phyloP scores from a whole-genome alignment of 35 echinoderm and acorn worm species.

The Apostichopus parvimensis region DNA sequence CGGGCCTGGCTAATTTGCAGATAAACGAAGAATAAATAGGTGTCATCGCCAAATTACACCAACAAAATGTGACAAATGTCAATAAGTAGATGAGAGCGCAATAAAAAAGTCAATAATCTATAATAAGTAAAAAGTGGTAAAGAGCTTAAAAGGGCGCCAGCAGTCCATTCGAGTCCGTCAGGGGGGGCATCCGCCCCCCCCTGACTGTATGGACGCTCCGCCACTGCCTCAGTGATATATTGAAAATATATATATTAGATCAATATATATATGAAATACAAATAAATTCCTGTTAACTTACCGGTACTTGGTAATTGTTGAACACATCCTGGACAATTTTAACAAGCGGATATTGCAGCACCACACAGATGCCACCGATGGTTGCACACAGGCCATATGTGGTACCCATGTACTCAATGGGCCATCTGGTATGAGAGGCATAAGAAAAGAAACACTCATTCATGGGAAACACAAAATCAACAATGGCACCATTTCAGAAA shows the following conservation, averaged over 20 bases:
- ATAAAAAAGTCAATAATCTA: no score
- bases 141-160: no score
- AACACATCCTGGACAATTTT: slow-evolving; percentile 32
- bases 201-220: no score
- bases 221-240: neutral
- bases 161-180: no score
- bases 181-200: no score
- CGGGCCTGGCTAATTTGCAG: no score
- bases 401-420: slow-evolving; percentile 40
- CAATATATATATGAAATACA: neutral
- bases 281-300: neutral
- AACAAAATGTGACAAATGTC: no score
- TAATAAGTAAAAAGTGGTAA: no score
- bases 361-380: neutral
- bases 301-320: slow-evolving; percentile 48
- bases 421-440: neutral
- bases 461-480: neutral
- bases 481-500: neutral
- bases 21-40: no score
- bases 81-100: no score
- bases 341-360: slow-evolving; percentile 39
- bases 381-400: slow-evolving; percentile 33
- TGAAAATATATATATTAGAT: neutral
- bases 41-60: no score
- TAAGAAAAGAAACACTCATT: neutral